Conservation (phyloP, 2,113 vertebrate species). For the Pituophis catenifer region DNA sequence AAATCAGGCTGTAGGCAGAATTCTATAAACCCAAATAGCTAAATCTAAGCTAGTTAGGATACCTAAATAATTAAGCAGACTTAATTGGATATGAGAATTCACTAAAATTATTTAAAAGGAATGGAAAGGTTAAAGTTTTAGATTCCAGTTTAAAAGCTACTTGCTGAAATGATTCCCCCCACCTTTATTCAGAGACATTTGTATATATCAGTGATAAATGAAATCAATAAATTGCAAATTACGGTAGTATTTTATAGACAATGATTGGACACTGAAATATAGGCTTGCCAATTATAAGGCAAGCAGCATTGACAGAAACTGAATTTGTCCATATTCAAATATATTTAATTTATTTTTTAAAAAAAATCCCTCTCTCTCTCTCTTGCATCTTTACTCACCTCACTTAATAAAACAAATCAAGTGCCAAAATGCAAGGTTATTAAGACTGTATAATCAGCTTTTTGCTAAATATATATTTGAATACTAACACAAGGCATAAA, state of each 20-base stretch:
- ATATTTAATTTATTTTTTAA: not conserved
- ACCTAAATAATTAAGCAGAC: not conserved
- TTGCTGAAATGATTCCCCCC: not conserved
- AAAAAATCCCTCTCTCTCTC: not conserved
- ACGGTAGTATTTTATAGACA: not conserved
- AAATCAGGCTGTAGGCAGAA: not conserved
- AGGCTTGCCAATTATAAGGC: not conserved
- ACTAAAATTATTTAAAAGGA: not conserved
- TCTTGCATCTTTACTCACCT: not conserved
- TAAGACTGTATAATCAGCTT: constrained; percentile 7
- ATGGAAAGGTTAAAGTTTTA: constrained; percentile 1
- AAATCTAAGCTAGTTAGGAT: not conserved
- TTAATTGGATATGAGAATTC: constrained; percentile 25
- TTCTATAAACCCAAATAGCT: not conserved
- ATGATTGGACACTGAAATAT: constrained; percentile 6
- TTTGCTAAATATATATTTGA: constrained; percentile 21
- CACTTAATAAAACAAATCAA: constrained; percentile 18
- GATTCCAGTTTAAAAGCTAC: not conserved
- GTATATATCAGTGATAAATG: not conserved
- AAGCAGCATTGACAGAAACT: not conserved
- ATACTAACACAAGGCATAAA: not conserved
- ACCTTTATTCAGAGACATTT: not conserved
- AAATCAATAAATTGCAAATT: not conserved
- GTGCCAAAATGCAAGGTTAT: not conserved
- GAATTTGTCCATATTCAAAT: constrained; percentile 12